Evolutionary conservation across 2,888 invertebrate species (phyloP).

Genomic region (Mamestra brassicae): DNA sequence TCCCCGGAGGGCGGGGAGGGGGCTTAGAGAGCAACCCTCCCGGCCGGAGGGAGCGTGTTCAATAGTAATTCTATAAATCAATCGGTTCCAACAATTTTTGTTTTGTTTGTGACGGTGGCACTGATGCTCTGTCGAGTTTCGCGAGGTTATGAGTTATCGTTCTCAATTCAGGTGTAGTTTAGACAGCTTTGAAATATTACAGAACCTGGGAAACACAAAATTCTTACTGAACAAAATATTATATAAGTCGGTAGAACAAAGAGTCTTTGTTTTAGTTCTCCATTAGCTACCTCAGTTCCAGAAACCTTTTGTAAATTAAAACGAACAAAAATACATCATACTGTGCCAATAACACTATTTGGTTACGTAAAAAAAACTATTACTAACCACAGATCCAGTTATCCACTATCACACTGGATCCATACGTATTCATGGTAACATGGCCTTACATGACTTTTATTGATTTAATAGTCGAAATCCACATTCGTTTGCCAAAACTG

Average conservation of each 20-base stretch:
- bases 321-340: too few species aligned
- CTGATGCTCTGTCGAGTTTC: slow-evolving; percentile 47
- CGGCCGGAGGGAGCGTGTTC: slow-evolving; percentile 63
- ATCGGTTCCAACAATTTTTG: slow-evolving; percentile 70
- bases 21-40: slow-evolving; percentile 58
- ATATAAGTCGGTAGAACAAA: neutral
- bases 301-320: neutral
- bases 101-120: slow-evolving; percentile 64
- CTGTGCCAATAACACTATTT: neutral
- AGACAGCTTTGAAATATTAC: slow-evolving; percentile 48
- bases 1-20: slow-evolving; percentile 63
- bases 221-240: neutral
- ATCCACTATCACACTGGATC: too few species aligned
- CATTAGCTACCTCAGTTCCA: neutral
- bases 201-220: neutral
- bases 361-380: too few species aligned
- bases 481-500: slow-evolving; percentile 4
- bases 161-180: slow-evolving; percentile 51
- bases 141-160: slow-evolving; percentile 55
- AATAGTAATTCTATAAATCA: slow-evolving; percentile 85
- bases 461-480: slow-evolving; percentile 6
- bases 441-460: neutral
- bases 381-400: too few species aligned
- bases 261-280: slow-evolving; percentile 9
- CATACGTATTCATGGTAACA: too few species aligned